phyloP scores from a whole-genome alignment of 2,888 invertebrate genomes.

The Melanotus villosus region DNA sequence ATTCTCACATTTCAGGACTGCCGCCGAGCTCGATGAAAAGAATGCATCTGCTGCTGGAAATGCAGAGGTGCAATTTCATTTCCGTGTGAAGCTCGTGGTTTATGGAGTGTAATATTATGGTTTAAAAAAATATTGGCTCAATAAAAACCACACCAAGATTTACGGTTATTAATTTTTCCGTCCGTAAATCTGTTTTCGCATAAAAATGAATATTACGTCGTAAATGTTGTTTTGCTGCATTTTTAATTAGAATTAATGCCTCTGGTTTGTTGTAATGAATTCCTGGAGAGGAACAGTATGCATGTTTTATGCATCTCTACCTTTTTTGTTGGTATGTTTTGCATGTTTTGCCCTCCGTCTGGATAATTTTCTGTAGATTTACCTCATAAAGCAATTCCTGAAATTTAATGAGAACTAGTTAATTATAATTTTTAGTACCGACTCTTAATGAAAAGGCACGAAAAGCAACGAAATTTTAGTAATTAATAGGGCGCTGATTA shows the following conservation, averaged over 20 bases:
- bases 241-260: neutral
- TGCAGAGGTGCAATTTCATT: conserved; percentile 23
- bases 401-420: no score
- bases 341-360: no score
- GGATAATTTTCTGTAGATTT: no score
- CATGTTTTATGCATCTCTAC: neutral
- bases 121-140: conserved; percentile 1
- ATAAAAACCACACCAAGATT: conserved; percentile 1
- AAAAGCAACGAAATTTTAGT: no score
- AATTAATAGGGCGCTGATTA: no score
- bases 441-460: no score
- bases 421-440: no score
- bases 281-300: neutral
- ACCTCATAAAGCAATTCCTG: no score
- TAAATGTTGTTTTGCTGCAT: conserved; percentile 1
- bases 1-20: conserved; percentile 19
- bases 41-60: conserved; percentile 7
- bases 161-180: conserved; percentile 13
- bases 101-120: conserved; percentile 16
- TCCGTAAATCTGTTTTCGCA: neutral
- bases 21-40: conserved; percentile 8
- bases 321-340: neutral
- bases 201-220: conserved; percentile 11
- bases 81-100: conserved; percentile 6
- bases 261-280: neutral